Evolutionary conservation across 1,140 invertebrate species (phyloP), one percentile per base, ranked within the genome.

Genomic region (Cyclina sinensis): DNA sequence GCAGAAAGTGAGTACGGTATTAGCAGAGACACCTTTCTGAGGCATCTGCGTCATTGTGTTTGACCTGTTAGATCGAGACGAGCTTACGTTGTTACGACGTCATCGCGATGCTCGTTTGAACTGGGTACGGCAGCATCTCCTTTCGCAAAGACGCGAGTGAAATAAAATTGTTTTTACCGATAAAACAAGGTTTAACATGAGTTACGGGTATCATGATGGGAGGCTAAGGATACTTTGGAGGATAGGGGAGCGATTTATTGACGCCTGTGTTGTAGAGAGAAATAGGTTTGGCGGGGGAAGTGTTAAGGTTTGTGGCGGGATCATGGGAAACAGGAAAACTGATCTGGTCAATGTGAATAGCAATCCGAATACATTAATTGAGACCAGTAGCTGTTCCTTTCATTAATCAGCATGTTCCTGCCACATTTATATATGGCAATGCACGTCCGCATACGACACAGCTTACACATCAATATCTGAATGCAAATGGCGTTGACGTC

Each of bases 201-300:
- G 4, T 39, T 46, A n/a, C n/a, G 46, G n/a, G 16, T 39, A 76
- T 76, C 73, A 78, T 32, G 74, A 51, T 78, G 43, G 24, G 43
- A 48, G 46, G 43, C 4, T 54, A 37, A 54, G 74, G 74, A n/a
- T 78, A 78, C 54, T 51, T 30, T n/a, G 43, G 27, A 78, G 43
- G 30, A 54, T 2, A 32, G 46, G 48, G 37, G 90, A 91, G 68
- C 74, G 81, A 46, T 88, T 48, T 76, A n/a, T 48, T 57, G 70
- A 86, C 24, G 27, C 24, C 48, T 87, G 85, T 68, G 85, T 87
- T n/a, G 12, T 81, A 16, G 35, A 62, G 48, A 9, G 30, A 21
- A 51, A 88, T 43, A 59, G 18, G 30, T 85, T 89, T 59, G 62
- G 70, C 48, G 12, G 76, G 16, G 46, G 46, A n/a, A 57, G 46